Conservation (phyloP, 2,888 invertebrate genomes). For the Tromatobia lineatoria region DNA sequence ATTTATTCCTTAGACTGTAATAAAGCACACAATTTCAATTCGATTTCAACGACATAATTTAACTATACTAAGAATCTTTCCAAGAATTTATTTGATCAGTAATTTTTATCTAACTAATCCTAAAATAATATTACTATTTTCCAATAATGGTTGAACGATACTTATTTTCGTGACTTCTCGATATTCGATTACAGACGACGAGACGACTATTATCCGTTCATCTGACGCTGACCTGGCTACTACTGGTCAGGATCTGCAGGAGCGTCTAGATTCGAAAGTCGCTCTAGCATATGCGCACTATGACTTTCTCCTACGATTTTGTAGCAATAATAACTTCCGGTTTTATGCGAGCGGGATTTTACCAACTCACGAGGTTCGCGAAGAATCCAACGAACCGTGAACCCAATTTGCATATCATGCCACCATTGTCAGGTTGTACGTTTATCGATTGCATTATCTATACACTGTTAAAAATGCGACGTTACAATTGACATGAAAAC, state of each 20-base stretch:
- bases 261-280: slow-evolving; percentile 67
- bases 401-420: no score
- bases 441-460: no score
- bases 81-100: no score
- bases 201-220: slow-evolving; percentile 37
- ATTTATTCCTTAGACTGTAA: background rate
- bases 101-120: no score
- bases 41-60: no score
- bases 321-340: slow-evolving; percentile 52
- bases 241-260: slow-evolving; percentile 63
- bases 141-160: background rate
- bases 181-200: slow-evolving; percentile 40
- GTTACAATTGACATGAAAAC: no score
- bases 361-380: no score
- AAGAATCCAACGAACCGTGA: no score
- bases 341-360: slow-evolving; percentile 38
- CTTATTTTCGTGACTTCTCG: background rate
- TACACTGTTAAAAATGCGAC: no score
- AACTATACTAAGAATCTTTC: no score
- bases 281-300: slow-evolving; percentile 46
- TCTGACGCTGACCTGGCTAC: slow-evolving; percentile 42
- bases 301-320: slow-evolving; percentile 64
- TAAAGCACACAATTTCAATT: background rate
- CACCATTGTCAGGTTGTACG: no score
- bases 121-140: no score